Evolutionary conservation across 2,113 vertebrate species (phyloP).

Genomic region (Urocolius indicus): DNA sequence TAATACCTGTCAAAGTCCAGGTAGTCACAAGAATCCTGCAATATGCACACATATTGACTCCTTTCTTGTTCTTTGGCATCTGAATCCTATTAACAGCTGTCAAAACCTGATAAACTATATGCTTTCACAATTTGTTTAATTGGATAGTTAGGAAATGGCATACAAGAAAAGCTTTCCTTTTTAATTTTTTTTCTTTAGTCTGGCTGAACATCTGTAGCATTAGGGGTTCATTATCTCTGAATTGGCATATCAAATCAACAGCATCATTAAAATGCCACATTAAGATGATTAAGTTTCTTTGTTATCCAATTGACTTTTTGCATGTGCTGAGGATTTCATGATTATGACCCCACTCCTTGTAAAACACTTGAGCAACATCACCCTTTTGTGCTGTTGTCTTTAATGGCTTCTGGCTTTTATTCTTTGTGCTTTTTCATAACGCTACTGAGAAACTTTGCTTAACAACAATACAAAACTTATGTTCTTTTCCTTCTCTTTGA

Average conservation of each 20-base stretch:
- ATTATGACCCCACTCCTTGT: conserved; percentile 80
- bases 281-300: conserved; percentile 84
- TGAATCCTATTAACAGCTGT: conserved; percentile 81
- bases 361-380: conserved; percentile 77
- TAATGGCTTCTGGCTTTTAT: conserved; percentile 29
- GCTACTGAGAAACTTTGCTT: conserved; percentile 47
- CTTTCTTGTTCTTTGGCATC: conserved; percentile 68
- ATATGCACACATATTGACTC: not conserved
- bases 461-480: not conserved
- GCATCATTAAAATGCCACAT: conserved; percentile 82
- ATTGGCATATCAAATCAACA: conserved; percentile 82
- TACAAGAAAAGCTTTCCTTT: conserved; percentile 66
- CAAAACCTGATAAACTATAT: conserved; percentile 80
- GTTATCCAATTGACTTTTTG: conserved; percentile 82
- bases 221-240: conserved; percentile 82
- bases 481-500: not conserved
- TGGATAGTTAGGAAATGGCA: conserved; percentile 80
- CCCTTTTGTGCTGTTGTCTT: conserved; percentile 61
- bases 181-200: conserved; percentile 57
- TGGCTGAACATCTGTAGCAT: conserved; percentile 83
- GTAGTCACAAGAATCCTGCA: conserved; percentile 2
- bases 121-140: conserved; percentile 81
- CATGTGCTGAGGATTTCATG: conserved; percentile 76
- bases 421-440: not conserved
- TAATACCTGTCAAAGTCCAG: conserved; percentile 36